Evolutionary conservation across 2,888 invertebrate species (phyloP).

Genomic region (Crepidodera aurea): DNA sequence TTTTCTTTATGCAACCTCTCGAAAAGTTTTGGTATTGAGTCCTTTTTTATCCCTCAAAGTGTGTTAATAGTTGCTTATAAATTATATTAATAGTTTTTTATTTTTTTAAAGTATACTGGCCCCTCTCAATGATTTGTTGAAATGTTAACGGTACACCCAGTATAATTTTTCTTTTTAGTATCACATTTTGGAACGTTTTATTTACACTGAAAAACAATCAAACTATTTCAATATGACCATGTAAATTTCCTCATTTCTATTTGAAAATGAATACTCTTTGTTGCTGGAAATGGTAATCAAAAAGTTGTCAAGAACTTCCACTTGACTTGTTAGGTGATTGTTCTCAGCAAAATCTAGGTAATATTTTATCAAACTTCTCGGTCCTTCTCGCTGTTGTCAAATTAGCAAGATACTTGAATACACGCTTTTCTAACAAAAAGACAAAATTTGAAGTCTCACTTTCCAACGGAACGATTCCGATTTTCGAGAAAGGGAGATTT

Average conservation of each 20-base stretch:
- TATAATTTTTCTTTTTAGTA: too few relatives aligned
- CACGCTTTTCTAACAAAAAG: not conserved
- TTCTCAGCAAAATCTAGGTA: slow-evolving; percentile 27
- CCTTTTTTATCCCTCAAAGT: too few relatives aligned
- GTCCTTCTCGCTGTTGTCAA: not conserved
- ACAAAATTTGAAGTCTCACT: slow-evolving; percentile 10
- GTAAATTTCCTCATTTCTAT: not conserved
- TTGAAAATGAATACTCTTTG: slow-evolving; percentile 20
- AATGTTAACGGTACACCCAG: too few relatives aligned
- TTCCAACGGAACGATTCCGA: slow-evolving; percentile 4
- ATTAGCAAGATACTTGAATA: slow-evolving; percentile 13
- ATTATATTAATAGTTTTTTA: too few relatives aligned
- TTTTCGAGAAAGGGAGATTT: slow-evolving; percentile 5
- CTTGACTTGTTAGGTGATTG: slow-evolving; percentile 23
- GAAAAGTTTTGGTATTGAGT: too few relatives aligned
- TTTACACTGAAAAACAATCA: not conserved
- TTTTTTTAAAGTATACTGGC: too few relatives aligned
- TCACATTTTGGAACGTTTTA: too few relatives aligned
- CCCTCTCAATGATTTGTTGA: too few relatives aligned
- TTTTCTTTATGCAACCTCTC: too few relatives aligned
- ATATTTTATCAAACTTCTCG: slow-evolving; percentile 23
- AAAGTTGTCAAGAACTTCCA: slow-evolving; percentile 24
- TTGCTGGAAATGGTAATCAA: slow-evolving; percentile 25
- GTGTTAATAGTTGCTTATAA: too few relatives aligned
- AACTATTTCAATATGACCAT: not conserved